These are phyloP conservation scores for Mycalesis mineus DNA, from an alignment of 2,888 invertebrate genomes.

Conservation along the genomic window DNA sequence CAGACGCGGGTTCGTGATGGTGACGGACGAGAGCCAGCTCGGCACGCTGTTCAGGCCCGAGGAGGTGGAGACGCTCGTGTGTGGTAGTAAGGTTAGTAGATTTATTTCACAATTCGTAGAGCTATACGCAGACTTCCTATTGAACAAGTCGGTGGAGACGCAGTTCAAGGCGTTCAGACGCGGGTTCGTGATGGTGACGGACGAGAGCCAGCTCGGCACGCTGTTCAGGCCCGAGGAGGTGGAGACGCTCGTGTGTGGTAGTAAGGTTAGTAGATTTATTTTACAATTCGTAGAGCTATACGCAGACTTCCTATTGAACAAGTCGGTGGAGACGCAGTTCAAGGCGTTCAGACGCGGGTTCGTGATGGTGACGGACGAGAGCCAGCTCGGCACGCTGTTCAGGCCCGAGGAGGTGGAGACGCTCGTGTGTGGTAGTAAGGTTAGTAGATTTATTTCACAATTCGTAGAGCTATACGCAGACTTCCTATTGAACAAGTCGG, in stretches of 20 bases:
- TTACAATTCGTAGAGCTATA: slow-evolving; percentile 93
- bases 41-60: slow-evolving; percentile 92
- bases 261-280: slow-evolving; percentile 78
- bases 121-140: slow-evolving; percentile 91
- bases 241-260: slow-evolving; percentile 94
- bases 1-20: slow-evolving; percentile 95
- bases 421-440: slow-evolving; percentile 94
- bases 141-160: slow-evolving; percentile 91
- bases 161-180: slow-evolving; percentile 94
- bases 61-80: slow-evolving; percentile 94
- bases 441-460: slow-evolving; percentile 62
- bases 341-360: slow-evolving; percentile 94
- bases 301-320: slow-evolving; percentile 92
- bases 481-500: slow-evolving; percentile 91
- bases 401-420: slow-evolving; percentile 95
- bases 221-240: slow-evolving; percentile 96
- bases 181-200: slow-evolving; percentile 97
- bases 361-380: slow-evolving; percentile 97
- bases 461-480: slow-evolving; percentile 94
- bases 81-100: slow-evolving; percentile 86
- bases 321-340: slow-evolving; percentile 93
- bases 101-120: slow-evolving; percentile 85
- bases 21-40: slow-evolving; percentile 95
- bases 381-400: slow-evolving; percentile 90
- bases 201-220: slow-evolving; percentile 91